Base-by-base conservation (phyloP, 2,888 invertebrate genomes). In the Stenotaenia linearis region DNA sequence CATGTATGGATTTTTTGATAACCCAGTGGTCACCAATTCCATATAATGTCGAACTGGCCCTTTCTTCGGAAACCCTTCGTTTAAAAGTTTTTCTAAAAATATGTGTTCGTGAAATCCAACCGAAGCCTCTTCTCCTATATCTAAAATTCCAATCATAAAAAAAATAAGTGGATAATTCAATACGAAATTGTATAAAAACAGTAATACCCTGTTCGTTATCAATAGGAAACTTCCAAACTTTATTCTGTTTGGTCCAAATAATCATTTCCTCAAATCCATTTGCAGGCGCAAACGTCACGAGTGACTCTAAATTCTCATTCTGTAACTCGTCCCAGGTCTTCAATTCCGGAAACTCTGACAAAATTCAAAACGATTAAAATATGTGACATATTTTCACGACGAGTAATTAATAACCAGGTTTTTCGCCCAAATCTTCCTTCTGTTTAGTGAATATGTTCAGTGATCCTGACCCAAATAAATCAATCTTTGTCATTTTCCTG, bases 131-230 rank as follows among this genome's bases (percentile, higher is more conserved):
- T 86, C 87, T 5, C 88, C 88, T 82, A 88, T 82, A 80, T 87
- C 88, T 88, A 82, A 35, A 82, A 23, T 79, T 69, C 79, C 78
- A 61, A 23, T 21, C 78, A 15, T 75, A 30, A 75, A 56, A 56
- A 4, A 56, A 56, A 56, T 7, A 56, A 18, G 4, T 7, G 12
- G 12, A 56, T n/a, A n/a, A n/a, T n/a, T n/a, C n/a, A n/a, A n/a
- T n/a, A n/a, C n/a, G n/a, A n/a, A n/a, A n/a, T n/a, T n/a, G n/a
- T n/a, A n/a, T n/a, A n/a, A n/a, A n/a, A n/a, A n/a, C n/a, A n/a
- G n/a, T n/a, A n/a, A n/a, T n/a, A 93, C 95, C 97, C 89, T 95
- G 93, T 87, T 99, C 98, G 88, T 99, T 99, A 86, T 99, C 90
- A 81, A 99, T 96, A 0, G 99, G 99, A 86, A 97, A 99, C 82